A percentile compares a stretch with the other conserved stretches of the same genome.
These are phyloP conservation scores for Sericinus montela DNA, from an alignment of 2,888 invertebrate genomes.

Conservation along the genomic window DNA sequence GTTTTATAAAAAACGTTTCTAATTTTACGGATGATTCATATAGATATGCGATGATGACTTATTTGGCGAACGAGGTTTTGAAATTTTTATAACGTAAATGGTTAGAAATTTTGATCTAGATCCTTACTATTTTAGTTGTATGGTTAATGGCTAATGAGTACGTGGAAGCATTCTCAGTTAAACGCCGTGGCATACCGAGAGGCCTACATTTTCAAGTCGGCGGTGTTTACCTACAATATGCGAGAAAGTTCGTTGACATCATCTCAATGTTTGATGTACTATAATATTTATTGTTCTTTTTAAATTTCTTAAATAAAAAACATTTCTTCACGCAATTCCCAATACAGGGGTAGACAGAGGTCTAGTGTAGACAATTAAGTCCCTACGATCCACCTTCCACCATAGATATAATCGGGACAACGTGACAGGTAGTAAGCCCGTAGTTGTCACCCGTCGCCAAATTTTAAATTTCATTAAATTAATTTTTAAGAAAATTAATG, in stretches of 20 bases:
- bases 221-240: background rate
- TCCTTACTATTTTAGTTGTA: conserved; percentile 5
- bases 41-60: background rate
- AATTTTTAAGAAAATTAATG: too few species aligned
- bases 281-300: too few species aligned
- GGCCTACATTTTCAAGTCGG: background rate
- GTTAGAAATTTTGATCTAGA: conserved; percentile 10
- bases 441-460: too few species aligned
- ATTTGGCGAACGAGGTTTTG: background rate
- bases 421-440: too few species aligned
- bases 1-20: background rate
- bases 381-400: too few species aligned
- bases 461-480: too few species aligned
- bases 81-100: conserved; percentile 1
- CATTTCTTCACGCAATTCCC: too few species aligned
- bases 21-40: conserved; percentile 1
- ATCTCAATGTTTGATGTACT: too few species aligned
- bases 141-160: conserved; percentile 10
- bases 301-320: too few species aligned
- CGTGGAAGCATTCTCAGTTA: conserved; percentile 12
- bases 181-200: conserved; percentile 6
- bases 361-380: too few species aligned
- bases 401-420: too few species aligned
- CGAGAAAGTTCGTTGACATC: conserved; percentile 5
- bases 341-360: too few species aligned